phyloP scores from a whole-genome alignment of 2,797 vertebrate genomes.

The Delichon dasypus region DNA sequence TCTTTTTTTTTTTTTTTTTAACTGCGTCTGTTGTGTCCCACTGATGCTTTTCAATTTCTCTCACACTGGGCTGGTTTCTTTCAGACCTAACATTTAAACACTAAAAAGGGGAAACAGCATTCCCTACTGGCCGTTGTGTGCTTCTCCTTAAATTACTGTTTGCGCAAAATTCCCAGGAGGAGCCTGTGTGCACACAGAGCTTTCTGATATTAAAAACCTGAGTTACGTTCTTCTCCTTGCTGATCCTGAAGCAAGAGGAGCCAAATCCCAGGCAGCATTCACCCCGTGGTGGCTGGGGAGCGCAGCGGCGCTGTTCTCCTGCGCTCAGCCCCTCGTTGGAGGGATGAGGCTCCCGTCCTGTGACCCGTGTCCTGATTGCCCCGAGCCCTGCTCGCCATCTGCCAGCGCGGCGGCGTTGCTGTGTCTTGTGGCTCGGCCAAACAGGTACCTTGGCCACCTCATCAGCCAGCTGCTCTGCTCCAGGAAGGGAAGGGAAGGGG shows the following conservation, averaged over 20 bases:
- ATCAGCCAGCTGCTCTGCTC: constrained; percentile 50
- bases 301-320: neutral
- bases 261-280: neutral
- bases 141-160: neutral
- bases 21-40: accelerated
- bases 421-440: neutral
- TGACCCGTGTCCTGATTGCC: neutral
- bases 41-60: neutral
- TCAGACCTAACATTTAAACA: neutral
- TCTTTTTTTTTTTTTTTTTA: accelerated
- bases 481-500: neutral
- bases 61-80: neutral
- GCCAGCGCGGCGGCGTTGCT: neutral
- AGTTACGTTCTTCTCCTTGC: neutral
- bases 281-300: accelerated
- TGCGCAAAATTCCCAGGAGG: neutral
- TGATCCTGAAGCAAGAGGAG: neutral
- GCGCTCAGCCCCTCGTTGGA: neutral
- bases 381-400: neutral
- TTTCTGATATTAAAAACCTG: neutral
- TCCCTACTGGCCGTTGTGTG: neutral
- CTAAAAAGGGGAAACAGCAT: neutral
- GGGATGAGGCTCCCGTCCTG: neutral
- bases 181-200: accelerated
- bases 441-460: constrained; percentile 14